Conservation (phyloP, 1,140 invertebrate species). For the Dendroctonus valens region DNA sequence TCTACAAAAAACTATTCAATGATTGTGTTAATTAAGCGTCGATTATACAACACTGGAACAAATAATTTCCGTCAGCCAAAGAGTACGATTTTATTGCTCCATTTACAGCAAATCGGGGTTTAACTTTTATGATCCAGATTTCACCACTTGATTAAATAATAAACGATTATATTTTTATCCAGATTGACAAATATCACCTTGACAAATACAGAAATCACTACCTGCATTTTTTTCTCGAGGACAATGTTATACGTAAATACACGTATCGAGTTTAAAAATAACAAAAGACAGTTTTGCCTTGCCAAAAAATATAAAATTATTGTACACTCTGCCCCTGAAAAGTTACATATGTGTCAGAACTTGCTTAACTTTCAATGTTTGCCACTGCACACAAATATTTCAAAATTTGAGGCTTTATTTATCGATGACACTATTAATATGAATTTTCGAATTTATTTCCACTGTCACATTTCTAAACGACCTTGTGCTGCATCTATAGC, state of each 20-base stretch:
- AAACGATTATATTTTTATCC: not conserved
- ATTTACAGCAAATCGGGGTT: not conserved
- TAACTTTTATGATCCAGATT: not conserved
- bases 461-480: too few relatives aligned
- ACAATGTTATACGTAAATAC: constrained; percentile 5
- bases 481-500: too few relatives aligned
- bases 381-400: too few relatives aligned
- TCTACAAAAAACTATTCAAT: constrained; percentile 7
- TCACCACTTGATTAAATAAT: not conserved
- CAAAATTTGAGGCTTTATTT: too few relatives aligned
- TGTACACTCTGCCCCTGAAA: constrained; percentile 5
- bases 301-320: constrained; percentile 7
- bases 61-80: too few relatives aligned
- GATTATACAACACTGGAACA: not conserved
- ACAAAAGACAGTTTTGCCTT: not conserved
- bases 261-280: constrained; percentile 4
- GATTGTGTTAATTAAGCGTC: constrained; percentile 2
- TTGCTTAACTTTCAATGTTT: too few relatives aligned
- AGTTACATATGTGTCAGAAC: not conserved
- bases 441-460: too few relatives aligned
- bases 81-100: too few relatives aligned
- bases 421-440: too few relatives aligned
- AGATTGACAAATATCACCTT: not conserved
- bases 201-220: not conserved
- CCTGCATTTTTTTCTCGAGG: not conserved